Conservation (phyloP, 1,140 invertebrate species). For the Polypedilum pembai region DNA sequence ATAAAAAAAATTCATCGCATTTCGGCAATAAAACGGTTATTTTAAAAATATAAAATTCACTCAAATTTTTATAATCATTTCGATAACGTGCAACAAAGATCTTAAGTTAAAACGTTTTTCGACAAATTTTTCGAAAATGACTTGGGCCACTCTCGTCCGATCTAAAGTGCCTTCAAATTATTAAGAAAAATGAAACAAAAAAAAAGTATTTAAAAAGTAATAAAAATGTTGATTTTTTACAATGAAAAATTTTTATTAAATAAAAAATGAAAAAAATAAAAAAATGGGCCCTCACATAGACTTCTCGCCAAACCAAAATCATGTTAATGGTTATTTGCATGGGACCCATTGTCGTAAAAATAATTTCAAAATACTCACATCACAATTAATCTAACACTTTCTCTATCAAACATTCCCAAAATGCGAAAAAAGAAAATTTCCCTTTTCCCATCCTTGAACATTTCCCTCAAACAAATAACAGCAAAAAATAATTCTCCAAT, state of each 20-base stretch:
- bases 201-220: conserved; percentile 26
- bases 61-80: conserved; percentile 38
- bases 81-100: conserved; percentile 39
- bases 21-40: conserved; percentile 28
- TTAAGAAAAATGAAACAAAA: conserved; percentile 7
- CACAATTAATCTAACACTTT: background rate
- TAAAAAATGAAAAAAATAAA: conserved; percentile 56
- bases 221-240: conserved; percentile 62
- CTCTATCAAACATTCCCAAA: background rate
- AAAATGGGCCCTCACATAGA: conserved; percentile 72
- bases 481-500: background rate
- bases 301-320: conserved; percentile 56
- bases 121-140: conserved; percentile 49
- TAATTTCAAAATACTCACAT: background rate
- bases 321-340: conserved; percentile 32
- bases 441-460: background rate
- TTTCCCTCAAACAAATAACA: too few species aligned
- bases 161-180: conserved; percentile 75
- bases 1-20: conserved; percentile 31
- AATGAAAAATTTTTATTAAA: conserved; percentile 62
- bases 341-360: conserved; percentile 5
- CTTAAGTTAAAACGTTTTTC: conserved; percentile 45
- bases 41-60: conserved; percentile 32
- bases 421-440: background rate
- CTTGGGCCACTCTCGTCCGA: conserved; percentile 76